A percentile compares a stretch with the other conserved stretches of the same genome.
These are phyloP conservation scores for Apeira syringaria DNA, from an alignment of 2,888 invertebrate genomes.

Conservation along the genomic window DNA sequence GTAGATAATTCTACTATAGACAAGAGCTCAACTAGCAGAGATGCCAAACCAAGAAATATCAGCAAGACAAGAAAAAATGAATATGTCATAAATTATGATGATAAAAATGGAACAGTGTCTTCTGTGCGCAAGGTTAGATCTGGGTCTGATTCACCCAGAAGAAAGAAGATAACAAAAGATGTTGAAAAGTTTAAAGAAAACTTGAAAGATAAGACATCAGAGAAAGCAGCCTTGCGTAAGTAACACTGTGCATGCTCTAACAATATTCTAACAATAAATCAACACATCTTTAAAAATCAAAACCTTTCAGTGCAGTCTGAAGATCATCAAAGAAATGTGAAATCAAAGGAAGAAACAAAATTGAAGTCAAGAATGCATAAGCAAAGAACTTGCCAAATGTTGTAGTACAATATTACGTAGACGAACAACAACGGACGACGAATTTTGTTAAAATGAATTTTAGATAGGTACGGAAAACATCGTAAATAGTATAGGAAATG, in stretches of 20 bases:
- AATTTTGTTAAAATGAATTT: slow-evolving; percentile 30
- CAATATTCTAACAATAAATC: slow-evolving; percentile 56
- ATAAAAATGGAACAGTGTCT: slow-evolving; percentile 75
- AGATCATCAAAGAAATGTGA: slow-evolving; percentile 58
- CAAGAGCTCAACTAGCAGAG: slow-evolving; percentile 34
- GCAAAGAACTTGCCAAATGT: slow-evolving; percentile 73
- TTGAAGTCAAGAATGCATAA: slow-evolving; percentile 58
- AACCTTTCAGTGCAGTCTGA: slow-evolving; percentile 76
- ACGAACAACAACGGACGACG: slow-evolving; percentile 38
- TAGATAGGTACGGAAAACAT: slow-evolving; percentile 24
- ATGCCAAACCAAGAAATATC: slow-evolving; percentile 34
- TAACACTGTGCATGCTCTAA: slow-evolving; percentile 71
- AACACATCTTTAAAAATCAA: slow-evolving; percentile 60
- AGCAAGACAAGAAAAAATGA: slow-evolving; percentile 55
- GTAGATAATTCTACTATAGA: slow-evolving; percentile 32
- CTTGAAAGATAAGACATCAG: slow-evolving; percentile 52
- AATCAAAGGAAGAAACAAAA: slow-evolving; percentile 57
- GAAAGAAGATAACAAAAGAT: slow-evolving; percentile 52
- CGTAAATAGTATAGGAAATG: slow-evolving; percentile 49
- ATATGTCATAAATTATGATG: slow-evolving; percentile 76
- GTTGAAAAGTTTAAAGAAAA: slow-evolving; percentile 50
- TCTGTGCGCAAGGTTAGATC: slow-evolving; percentile 69
- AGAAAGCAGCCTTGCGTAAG: slow-evolving; percentile 74
- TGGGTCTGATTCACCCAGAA: slow-evolving; percentile 49
- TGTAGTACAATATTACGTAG: slow-evolving; percentile 50